A percentile compares a stretch with the other conserved stretches of the same genome.
phyloP scores from a whole-genome alignment of 2,888 invertebrate species.

The Sisyra nigra region DNA sequence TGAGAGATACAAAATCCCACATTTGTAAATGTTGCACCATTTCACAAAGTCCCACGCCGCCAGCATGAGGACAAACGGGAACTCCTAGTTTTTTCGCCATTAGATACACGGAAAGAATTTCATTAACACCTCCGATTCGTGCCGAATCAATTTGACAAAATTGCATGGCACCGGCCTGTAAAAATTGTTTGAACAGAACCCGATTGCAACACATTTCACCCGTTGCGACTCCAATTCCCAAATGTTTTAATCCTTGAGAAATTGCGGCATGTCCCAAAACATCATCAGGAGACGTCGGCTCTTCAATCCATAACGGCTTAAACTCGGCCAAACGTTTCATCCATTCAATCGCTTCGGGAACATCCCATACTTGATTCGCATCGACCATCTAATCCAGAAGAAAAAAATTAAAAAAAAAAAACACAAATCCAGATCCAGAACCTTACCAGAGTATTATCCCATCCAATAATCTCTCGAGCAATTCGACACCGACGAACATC shows the following conservation, averaged over 20 bases:
- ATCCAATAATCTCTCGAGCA: constrained; percentile 61
- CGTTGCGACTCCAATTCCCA: constrained; percentile 73
- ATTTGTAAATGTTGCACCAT: constrained; percentile 85
- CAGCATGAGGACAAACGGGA: constrained; percentile 87
- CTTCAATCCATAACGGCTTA: constrained; percentile 78
- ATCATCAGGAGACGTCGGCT: constrained; percentile 86
- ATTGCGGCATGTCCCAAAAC: constrained; percentile 72
- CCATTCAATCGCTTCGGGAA: constrained; percentile 72
- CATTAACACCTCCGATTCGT: constrained; percentile 76
- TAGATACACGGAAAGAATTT: constrained; percentile 70
- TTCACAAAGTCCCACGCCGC: constrained; percentile 87
- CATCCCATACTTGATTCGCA: constrained; percentile 82
- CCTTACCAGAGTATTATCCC: constrained; percentile 52
- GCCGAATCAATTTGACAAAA: constrained; percentile 86
- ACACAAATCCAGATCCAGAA: neutral
- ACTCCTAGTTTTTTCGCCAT: constrained; percentile 81
- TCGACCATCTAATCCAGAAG: constrained; percentile 53
- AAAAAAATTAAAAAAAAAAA: neutral
- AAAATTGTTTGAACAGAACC: constrained; percentile 81
- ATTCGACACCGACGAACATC: constrained; percentile 56
- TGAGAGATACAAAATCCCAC: constrained; percentile 69
- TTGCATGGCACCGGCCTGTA: constrained; percentile 65
- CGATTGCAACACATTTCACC: constrained; percentile 88
- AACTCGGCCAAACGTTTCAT: constrained; percentile 59
- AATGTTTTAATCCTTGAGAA: constrained; percentile 51